phyloP scores from a whole-genome alignment of 2,113 vertebrate species.

The Oncorhynchus kisutch region DNA sequence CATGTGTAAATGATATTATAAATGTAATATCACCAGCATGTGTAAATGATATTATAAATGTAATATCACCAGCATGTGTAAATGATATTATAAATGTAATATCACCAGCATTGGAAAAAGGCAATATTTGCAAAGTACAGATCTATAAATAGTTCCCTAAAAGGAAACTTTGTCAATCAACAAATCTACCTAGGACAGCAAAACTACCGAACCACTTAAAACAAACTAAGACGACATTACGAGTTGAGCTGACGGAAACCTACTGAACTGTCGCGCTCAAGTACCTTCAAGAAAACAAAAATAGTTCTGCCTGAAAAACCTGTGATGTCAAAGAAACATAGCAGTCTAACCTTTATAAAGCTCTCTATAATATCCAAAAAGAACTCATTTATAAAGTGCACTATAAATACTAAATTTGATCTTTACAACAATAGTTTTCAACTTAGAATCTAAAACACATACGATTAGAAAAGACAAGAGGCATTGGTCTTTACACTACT shows the following conservation, averaged over 20 bases:
- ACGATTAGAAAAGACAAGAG: slow-evolving; percentile 60
- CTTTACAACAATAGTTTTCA: slow-evolving; percentile 61
- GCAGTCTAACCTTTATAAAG: slow-evolving; percentile 51
- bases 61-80: too few species aligned
- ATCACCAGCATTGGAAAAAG: slow-evolving; percentile 34
- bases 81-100: slow-evolving; percentile 27
- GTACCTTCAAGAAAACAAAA: slow-evolving; percentile 56
- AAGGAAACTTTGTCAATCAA: slow-evolving; percentile 41
- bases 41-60: slow-evolving; percentile 14
- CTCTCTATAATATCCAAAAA: slow-evolving; percentile 53
- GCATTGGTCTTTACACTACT: slow-evolving; percentile 59
- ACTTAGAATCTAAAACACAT: slow-evolving; percentile 58
- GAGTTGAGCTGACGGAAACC: slow-evolving; percentile 32
- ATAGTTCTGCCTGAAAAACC: slow-evolving; percentile 39
- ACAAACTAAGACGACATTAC: slow-evolving; percentile 44
- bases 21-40: slow-evolving; percentile 31
- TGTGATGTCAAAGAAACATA: slow-evolving; percentile 46
- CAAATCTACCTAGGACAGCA: slow-evolving; percentile 43
- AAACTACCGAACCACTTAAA: slow-evolving; percentile 47
- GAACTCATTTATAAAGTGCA: slow-evolving; percentile 64
- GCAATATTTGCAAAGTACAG: slow-evolving; percentile 32
- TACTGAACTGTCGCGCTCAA: slow-evolving; percentile 34
- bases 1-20: too few species aligned
- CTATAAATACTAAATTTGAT: slow-evolving; percentile 62
- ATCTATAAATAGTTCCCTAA: slow-evolving; percentile 34